These are phyloP conservation scores for Gandaritis pyraliata DNA, from an alignment of 2,888 invertebrate genomes.

Conservation along the genomic window DNA sequence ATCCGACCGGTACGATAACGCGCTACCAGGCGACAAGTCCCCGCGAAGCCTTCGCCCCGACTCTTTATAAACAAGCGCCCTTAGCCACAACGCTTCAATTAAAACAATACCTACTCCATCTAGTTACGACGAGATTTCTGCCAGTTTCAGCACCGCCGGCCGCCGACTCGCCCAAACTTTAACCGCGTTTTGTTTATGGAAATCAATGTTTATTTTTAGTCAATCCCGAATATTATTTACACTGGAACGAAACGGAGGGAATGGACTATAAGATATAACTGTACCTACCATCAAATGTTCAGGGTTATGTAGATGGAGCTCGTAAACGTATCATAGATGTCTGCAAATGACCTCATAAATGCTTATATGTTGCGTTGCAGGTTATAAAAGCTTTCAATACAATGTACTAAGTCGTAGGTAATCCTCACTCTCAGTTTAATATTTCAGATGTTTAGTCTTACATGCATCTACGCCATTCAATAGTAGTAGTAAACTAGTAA, in stretches of 20 bases:
- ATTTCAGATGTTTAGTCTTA: not conserved
- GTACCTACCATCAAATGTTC: conserved; percentile 18
- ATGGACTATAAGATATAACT: conserved; percentile 46
- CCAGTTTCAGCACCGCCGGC: conserved; percentile 60
- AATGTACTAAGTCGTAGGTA: conserved; percentile 1
- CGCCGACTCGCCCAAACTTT: conserved; percentile 25
- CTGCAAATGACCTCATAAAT: conserved; percentile 15
- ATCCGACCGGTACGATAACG: conserved; percentile 51
- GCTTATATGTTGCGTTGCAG: conserved; percentile 6
- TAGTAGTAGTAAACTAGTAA: not conserved
- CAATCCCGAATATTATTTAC: conserved; percentile 58
- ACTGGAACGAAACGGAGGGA: conserved; percentile 49
- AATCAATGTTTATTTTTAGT: conserved; percentile 62
- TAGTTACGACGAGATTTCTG: conserved; percentile 76
- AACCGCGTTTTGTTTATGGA: conserved; percentile 40
- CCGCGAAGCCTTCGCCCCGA: conserved; percentile 60
- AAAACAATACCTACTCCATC: conserved; percentile 61
- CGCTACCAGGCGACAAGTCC: conserved; percentile 53
- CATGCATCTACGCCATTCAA: not conserved
- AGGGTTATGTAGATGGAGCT: conserved; percentile 12
- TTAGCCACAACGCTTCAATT: conserved; percentile 66
- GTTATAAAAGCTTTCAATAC: conserved; percentile 20
- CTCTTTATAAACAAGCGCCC: conserved; percentile 71
- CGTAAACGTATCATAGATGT: conserved; percentile 15
- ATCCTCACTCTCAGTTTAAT: not conserved